Evolutionary conservation across 2,888 invertebrate species (phyloP), one percentile per base, ranked within the genome.

Genomic region (Lepidochitona cinerea): DNA sequence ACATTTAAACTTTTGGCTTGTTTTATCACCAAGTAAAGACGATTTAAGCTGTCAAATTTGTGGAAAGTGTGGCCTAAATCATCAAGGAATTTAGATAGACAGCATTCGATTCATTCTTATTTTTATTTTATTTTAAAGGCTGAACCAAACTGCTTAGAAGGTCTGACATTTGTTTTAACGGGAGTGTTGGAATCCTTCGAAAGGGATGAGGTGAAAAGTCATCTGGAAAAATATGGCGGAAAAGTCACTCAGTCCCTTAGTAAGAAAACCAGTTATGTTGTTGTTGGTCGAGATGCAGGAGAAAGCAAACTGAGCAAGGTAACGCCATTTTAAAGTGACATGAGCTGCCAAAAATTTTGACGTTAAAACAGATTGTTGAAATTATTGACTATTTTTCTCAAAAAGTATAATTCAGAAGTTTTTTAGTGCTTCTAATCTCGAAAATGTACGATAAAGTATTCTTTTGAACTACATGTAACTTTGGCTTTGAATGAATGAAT

Each of bases 181-280:
- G 98, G 97, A 37, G 95, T 97, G 0, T 91, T 97, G 65, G 97
- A 97, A 86, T 96, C 96, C 0, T 92, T 97, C 81, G 96, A 96
- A 83, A 93, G 95, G 18, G 95, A 96, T 5, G 96, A 96, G 84
- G 93, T 95, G 4, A 93, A 93, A 41, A 93, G 93, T 0, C 92
- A 96, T 6, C 93, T 97, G 18, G 93, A 93, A 73, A 93, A 94
- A 81, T 95, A 95, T 89, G 96, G 97, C 0, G 98, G 97, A 0
- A 93, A 94, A 86, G 93, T 95, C 1, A 94, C 95, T 75, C 93
- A 92, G 53, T 91, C 93, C 59, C 92, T 97, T 29, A 96, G 96
- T 75, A 94, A 93, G 85, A 95, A 95, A 92, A 95, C 96, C 7
- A 94, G 94, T 82, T 97, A 96, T 89, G 89, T 98, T 1, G 92